Conservation (phyloP, 2,797 vertebrate species). For the Morus bassanus region DNA sequence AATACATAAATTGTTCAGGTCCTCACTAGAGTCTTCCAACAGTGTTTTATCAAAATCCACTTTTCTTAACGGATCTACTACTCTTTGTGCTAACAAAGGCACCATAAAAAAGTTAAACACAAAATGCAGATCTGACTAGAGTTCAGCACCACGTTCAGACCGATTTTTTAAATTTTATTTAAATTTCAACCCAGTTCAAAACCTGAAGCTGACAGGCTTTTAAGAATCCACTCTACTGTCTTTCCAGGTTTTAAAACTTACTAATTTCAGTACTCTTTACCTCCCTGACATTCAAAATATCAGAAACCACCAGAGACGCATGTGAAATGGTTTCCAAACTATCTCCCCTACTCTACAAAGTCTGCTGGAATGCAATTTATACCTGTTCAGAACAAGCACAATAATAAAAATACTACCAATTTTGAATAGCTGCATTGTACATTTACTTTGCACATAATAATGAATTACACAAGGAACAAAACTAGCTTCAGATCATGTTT, state of each 20-base stretch:
- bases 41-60: neutral
- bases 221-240: neutral
- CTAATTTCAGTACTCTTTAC: neutral
- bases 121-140: neutral
- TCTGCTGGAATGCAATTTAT: neutral
- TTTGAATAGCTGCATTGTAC: neutral
- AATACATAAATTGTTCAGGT: neutral
- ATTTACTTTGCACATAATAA: neutral
- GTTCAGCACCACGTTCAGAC: neutral
- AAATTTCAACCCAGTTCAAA: neutral
- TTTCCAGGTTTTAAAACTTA: neutral
- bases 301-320: neutral
- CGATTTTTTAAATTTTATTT: neutral
- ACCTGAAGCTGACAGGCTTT: neutral
- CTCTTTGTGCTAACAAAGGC: neutral
- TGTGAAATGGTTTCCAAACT: neutral
- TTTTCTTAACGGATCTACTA: neutral
- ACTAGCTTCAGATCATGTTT: neutral
- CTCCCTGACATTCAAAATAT: neutral
- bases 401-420: neutral
- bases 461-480: neutral
- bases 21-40: neutral
- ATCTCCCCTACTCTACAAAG: neutral
- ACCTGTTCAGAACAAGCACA: neutral
- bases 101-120: neutral